Evolutionary conservation across 2,113 vertebrate genomes (phyloP).

Genomic region (Gobiocypris rarus): DNA sequence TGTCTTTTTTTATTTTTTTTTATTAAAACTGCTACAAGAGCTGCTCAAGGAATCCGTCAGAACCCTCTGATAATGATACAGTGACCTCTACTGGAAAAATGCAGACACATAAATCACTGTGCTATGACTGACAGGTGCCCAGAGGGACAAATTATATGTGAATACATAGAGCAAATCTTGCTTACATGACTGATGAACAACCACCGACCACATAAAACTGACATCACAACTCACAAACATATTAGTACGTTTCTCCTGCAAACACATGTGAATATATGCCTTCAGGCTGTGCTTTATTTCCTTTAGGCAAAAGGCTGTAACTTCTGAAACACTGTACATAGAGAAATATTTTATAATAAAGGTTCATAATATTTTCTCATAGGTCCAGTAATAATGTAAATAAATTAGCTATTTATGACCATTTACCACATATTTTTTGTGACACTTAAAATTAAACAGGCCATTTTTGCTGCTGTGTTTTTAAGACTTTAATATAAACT

Average conservation of each 20-base stretch:
- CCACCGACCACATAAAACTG: background rate
- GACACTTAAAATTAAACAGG: too few species aligned
- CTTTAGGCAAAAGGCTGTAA: background rate
- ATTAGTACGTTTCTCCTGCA: background rate
- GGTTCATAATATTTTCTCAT: background rate
- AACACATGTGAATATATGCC: background rate
- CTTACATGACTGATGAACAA: background rate
- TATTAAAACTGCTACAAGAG: background rate
- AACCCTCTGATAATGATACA: conserved; percentile 46
- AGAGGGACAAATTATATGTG: conserved; percentile 9
- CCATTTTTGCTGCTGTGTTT: background rate
- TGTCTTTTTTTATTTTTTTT: too few species aligned
- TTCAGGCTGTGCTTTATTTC: background rate
- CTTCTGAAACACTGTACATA: background rate
- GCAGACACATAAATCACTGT: conserved; percentile 15
- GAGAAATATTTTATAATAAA: background rate
- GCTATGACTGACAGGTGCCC: conserved; percentile 21
- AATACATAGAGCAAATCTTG: conserved; percentile 4
- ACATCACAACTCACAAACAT: background rate
- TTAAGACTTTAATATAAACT: background rate
- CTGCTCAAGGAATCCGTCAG: conserved; percentile 1
- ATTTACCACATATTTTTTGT: background rate
- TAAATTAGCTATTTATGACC: background rate
- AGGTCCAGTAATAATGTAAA: background rate
- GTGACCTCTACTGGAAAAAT: conserved; percentile 58